Evolutionary conservation across 2,797 vertebrate species (phyloP).

Genomic region (Falco novaeseelandiae): DNA sequence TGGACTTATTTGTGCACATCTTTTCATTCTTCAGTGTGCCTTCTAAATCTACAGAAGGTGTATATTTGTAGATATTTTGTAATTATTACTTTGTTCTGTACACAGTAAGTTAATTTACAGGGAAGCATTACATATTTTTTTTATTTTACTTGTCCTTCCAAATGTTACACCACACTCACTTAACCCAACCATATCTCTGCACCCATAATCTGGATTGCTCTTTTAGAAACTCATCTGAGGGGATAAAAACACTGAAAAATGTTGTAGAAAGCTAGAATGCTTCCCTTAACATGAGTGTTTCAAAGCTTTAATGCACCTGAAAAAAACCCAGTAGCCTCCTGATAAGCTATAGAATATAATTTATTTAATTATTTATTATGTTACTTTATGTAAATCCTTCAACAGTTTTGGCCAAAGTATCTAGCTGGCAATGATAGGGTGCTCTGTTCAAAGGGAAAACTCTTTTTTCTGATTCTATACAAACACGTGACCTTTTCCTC

Average conservation of each 20-base stretch:
- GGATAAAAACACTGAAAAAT: background rate
- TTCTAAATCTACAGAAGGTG: background rate
- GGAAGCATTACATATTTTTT: background rate
- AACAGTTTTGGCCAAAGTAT: background rate
- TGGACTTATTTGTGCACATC: background rate
- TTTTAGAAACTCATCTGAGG: background rate
- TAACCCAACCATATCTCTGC: background rate
- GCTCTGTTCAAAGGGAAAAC: background rate
- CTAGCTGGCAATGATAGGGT: background rate
- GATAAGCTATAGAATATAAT: background rate
- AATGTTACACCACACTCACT: background rate
- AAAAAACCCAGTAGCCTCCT: background rate
- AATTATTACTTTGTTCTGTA: background rate
- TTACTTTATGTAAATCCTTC: background rate
- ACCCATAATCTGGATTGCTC: background rate
- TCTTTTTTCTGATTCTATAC: background rate
- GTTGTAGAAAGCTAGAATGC: background rate
- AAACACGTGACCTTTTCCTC: background rate
- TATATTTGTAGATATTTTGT: background rate
- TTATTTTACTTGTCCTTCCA: background rate
- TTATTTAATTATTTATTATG: background rate
- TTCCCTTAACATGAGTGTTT: background rate
- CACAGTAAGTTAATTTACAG: background rate
- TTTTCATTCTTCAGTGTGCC: background rate
- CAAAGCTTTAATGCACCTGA: background rate